Base-by-base conservation (phyloP, 2,113 vertebrate genomes). In the Passerina amoena region DNA sequence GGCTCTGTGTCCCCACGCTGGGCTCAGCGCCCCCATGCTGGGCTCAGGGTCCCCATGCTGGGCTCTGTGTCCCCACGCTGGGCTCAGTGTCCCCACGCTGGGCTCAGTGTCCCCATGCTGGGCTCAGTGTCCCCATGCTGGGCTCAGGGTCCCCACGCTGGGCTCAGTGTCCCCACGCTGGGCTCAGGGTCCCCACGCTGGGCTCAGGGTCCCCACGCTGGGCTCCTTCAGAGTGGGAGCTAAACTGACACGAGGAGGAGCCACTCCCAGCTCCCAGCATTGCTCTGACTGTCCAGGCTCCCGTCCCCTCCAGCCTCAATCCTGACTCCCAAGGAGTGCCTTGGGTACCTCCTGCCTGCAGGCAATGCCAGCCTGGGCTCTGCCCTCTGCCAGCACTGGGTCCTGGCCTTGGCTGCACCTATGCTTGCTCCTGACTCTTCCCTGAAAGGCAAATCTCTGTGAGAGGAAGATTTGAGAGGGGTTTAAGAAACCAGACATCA, bases 181-280 rank as follows among this genome's bases (percentile, higher is more conserved):
- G 40, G 40, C 40, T 15, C 14, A 6, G 40, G 40, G 40, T 15
- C 40, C 40, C 40, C 40, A 42, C 6, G 40, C 40, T 42, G 40
- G 40, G 40, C 40, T 42, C 14, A 14, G 40, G 40, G 40, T 15
- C 37, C 40, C 40, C 40, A 42, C 3, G 40, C 40, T 42, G 40
- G 40, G 40, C 40, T 42, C 15, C 0, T 3, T 17, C 53, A 12
- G 54, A 9, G 20, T 5, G 28, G 25, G 30, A 38, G 63, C 14
- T 13, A 2, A 45, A 45, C 17, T 6, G 15, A n/a, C n/a, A n/a
- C 40, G 16, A 42, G 15, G 40, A 42, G 56, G 7, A 19, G 17
- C 73, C 2, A 1, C 57, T 66, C 79, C 48, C 71, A 11, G 1
- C 1, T 25, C 0, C 0, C 28, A 48, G 47, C 7, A 24, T 8